Conservation (phyloP, 2,113 vertebrate species). For the Tragelaphus buxtoni region DNA sequence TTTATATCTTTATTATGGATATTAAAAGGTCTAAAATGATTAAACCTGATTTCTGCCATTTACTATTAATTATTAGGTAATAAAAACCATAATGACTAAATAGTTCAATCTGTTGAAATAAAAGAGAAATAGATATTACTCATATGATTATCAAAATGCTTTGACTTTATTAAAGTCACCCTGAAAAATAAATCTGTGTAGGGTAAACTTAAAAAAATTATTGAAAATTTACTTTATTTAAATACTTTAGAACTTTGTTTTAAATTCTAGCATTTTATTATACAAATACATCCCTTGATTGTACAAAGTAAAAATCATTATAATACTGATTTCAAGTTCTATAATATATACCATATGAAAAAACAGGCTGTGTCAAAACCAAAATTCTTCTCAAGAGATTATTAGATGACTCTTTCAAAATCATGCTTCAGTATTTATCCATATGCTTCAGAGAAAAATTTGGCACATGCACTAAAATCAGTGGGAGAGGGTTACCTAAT, state of each 20-base stretch:
- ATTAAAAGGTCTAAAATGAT: too few species aligned
- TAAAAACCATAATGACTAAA: neutral
- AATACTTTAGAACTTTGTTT: neutral
- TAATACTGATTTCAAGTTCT: slow-evolving; percentile 10
- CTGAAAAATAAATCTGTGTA: neutral
- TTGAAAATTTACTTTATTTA: neutral
- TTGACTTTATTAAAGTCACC: neutral
- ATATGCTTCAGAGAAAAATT: slow-evolving; percentile 34
- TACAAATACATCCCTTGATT: neutral
- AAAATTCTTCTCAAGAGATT: neutral
- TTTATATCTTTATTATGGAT: too few species aligned
- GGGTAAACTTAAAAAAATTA: neutral
- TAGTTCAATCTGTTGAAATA: neutral
- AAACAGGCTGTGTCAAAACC: too few species aligned
- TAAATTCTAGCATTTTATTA: neutral
- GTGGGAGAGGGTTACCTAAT: neutral
- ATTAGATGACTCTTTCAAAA: slow-evolving; percentile 8
- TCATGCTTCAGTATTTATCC: slow-evolving; percentile 17
- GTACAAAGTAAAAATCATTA: neutral
- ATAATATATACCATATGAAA: too few species aligned
- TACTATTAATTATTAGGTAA: neutral
- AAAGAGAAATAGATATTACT: neutral
- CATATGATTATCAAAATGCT: neutral
- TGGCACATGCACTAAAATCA: neutral
- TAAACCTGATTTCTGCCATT: too few species aligned